Evolutionary conservation across 2,113 vertebrate genomes (phyloP).

Genomic region (Brachirus orientalis): DNA sequence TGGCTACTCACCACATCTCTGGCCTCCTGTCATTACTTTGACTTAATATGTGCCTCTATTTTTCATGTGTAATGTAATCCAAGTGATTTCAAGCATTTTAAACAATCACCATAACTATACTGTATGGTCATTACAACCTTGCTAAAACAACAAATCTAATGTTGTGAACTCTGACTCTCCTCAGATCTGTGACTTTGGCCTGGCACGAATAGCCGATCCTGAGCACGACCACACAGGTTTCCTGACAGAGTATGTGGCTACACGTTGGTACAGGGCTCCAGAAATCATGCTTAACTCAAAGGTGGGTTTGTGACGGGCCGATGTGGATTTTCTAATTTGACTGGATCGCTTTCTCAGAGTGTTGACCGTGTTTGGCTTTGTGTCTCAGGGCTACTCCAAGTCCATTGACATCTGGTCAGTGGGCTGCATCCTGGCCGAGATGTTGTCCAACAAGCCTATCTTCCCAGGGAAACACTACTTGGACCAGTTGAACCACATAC

Average conservation of each 20-base stretch:
- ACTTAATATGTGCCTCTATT: neutral
- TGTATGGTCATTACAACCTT: too few species aligned
- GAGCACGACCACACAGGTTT: conserved; percentile 93
- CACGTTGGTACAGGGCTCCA: conserved; percentile 92
- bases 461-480: conserved; percentile 94
- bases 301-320: conserved; percentile 56
- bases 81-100: neutral
- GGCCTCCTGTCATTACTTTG: neutral
- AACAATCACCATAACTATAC: neutral
- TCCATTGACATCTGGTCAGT: conserved; percentile 94
- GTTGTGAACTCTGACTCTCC: conserved; percentile 12
- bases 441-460: conserved; percentile 90
- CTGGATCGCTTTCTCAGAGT: neutral
- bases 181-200: conserved; percentile 92
- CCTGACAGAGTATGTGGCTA: conserved; percentile 91
- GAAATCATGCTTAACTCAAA: conserved; percentile 96
- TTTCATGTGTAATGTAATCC: neutral
- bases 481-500: conserved; percentile 93
- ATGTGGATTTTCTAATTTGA: neutral
- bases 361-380: conserved; percentile 22
- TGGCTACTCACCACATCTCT: neutral
- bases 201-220: conserved; percentile 90
- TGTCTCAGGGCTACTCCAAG: conserved; percentile 88
- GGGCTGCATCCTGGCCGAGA: conserved; percentile 92
- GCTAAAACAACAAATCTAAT: too few species aligned